Base-by-base conservation (phyloP, 2,113 vertebrate genomes). In the Ctenodactylus gundi region DNA sequence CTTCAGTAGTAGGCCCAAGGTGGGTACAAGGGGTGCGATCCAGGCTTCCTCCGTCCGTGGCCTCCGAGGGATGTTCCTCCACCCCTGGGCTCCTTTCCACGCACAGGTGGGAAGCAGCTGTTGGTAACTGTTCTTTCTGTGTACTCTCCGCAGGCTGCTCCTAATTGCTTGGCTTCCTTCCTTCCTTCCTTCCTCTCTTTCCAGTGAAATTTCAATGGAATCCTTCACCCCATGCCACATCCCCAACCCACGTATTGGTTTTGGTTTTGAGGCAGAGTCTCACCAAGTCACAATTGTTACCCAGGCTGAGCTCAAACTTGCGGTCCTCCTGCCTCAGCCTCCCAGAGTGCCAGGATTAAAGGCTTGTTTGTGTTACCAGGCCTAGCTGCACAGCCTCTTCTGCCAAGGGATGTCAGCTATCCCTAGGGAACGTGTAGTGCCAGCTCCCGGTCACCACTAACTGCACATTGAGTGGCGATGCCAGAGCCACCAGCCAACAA, bases 1-100 rank as follows among this genome's bases (percentile, higher is more conserved):
- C 10, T 49, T 25, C 2, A 4, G 80, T 25, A 1, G 13, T 0
- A 0, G 67, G 87, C 51, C 20, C 39, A 4, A 4, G 27, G 34
- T 11, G 20, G 51, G 11, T 2, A 9, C 34, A 57, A 2, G 34
- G 62, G 72, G 11, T 6, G 1, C 10, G 49, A 60, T 41, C 18
- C 49, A 62, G 21, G 23, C 57, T n/a, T 34, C 29, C 70, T n/a
- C 62, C n/a, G 25, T 17, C 70, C 36, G 3, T 44, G 51, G 49
- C 21, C 25, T 3, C 2, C 55, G 27, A 60, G 14, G 36, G 41
- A 25, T 21, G 41, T 7, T 41, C 44, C n/a, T 77, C 36, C 29
- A 49, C 34, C 27, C n/a, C 67, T 15, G 0, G 17, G 46, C 51
- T 53, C 41, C 55, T 29, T 6, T 36, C 68, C 36, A 18, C 1